These are phyloP conservation scores for Macaca nemestrina DNA, from an alignment of 2,113 vertebrate species.

Conservation along the genomic window DNA sequence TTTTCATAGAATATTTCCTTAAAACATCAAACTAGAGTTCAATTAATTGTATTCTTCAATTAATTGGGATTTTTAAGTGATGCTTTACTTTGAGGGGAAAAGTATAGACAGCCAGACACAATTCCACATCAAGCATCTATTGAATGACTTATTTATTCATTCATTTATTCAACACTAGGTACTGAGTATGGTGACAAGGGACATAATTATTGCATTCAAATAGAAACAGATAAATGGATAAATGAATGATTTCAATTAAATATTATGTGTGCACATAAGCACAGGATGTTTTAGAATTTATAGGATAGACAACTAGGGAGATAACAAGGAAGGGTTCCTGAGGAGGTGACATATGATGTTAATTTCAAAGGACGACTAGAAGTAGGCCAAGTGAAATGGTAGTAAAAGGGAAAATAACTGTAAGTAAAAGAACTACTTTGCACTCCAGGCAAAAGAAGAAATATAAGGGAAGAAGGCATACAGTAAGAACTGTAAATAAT, in stretches of 20 bases:
- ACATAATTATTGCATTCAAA: not conserved
- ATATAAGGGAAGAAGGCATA: not conserved
- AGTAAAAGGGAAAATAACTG: not conserved
- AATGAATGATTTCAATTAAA: not conserved
- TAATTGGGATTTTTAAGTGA: slow-evolving; percentile 9
- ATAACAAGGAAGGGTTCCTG: not conserved
- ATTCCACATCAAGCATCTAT: not conserved
- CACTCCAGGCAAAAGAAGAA: not conserved
- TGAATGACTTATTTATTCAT: not conserved
- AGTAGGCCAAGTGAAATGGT: not conserved
- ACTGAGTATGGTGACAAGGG: not conserved
- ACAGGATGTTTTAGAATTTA: not conserved
- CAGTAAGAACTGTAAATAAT: not conserved
- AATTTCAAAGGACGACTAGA: not conserved
- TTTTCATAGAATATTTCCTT: not conserved
- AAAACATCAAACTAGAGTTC: not conserved
- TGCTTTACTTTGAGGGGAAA: not conserved
- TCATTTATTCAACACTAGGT: not conserved
- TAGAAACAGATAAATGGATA: not conserved
- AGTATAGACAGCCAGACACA: not conserved
- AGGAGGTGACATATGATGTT: not conserved
- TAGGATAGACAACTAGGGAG: not conserved
- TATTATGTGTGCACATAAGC: not conserved
- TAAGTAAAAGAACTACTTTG: too few relatives aligned
- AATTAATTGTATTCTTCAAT: not conserved